Percentiles rank a stretch among this genome's conserved stretches.
These are phyloP conservation scores for Rhynchopsitta pachyrhyncha DNA, from an alignment of 2,113 vertebrate genomes.

Conservation along the genomic window DNA sequence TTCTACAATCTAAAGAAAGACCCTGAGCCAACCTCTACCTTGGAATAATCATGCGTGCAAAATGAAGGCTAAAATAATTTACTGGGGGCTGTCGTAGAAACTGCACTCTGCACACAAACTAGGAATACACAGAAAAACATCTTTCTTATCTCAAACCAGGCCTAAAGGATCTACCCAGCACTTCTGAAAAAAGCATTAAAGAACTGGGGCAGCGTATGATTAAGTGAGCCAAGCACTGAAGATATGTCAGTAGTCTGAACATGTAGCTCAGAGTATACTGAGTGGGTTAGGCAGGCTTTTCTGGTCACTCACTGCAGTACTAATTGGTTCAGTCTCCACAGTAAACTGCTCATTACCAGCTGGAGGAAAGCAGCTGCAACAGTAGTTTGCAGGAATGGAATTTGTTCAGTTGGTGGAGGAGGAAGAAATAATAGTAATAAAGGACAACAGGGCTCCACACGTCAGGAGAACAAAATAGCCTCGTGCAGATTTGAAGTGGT, in stretches of 20 bases:
- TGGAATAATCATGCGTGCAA: neutral
- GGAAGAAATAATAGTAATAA: constrained; percentile 34
- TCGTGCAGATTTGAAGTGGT: neutral
- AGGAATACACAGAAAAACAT: neutral
- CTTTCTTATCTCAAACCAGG: neutral
- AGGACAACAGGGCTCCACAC: neutral
- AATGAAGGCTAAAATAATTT: neutral
- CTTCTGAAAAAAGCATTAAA: neutral
- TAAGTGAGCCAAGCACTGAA: neutral
- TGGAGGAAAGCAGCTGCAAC: neutral
- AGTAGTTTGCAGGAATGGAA: neutral
- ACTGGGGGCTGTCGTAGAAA: neutral
- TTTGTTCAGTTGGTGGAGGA: neutral
- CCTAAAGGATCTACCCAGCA: neutral
- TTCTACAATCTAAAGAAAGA: neutral
- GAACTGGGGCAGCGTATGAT: neutral
- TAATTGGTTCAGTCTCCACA: constrained; percentile 4
- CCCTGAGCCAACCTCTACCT: neutral
- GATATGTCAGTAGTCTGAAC: neutral
- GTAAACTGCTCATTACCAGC: constrained; percentile 3
- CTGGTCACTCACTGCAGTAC: neutral
- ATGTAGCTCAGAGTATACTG: neutral
- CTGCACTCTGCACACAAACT: neutral
- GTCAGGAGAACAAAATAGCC: neutral
- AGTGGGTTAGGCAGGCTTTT: neutral